These are phyloP conservation scores for Ptychoptera albimana DNA, from an alignment of 2,888 invertebrate species.

Conservation along the genomic window DNA sequence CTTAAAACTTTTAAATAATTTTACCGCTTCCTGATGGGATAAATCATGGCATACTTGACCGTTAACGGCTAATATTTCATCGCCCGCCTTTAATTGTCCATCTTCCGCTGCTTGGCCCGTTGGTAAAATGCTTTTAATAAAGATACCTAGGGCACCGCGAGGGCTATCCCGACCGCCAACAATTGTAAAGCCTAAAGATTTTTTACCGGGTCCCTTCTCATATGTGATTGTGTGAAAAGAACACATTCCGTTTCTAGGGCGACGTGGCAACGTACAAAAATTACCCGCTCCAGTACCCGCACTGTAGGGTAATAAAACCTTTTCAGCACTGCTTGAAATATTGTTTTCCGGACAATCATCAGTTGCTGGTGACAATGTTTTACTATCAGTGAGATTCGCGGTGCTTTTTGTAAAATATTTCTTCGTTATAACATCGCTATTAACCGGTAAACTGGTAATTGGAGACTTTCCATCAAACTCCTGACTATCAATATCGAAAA, in stretches of 20 bases:
- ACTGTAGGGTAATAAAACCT: not conserved
- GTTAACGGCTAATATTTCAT: slow-evolving; percentile 69
- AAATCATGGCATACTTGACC: slow-evolving; percentile 65
- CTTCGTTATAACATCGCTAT: not conserved
- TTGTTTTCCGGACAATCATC: not conserved
- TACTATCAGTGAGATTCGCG: slow-evolving; percentile 7
- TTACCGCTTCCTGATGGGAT: slow-evolving; percentile 64
- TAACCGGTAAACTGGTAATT: no score
- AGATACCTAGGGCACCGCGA: slow-evolving; percentile 70
- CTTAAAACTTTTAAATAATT: slow-evolving; percentile 64
- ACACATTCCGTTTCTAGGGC: slow-evolving; percentile 50
- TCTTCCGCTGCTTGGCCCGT: slow-evolving; percentile 73
- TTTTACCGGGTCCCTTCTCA: slow-evolving; percentile 68
- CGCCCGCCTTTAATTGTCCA: slow-evolving; percentile 65
- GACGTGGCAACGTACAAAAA: slow-evolving; percentile 57
- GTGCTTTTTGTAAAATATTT: slow-evolving; percentile 3
- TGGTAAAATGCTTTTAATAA: slow-evolving; percentile 69
- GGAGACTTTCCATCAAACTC: no score
- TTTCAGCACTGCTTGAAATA: not conserved
- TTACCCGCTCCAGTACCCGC: slow-evolving; percentile 34
- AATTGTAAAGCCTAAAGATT: slow-evolving; percentile 77
- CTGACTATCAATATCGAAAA: not conserved
- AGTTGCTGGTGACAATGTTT: slow-evolving; percentile 1
- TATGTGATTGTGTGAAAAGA: slow-evolving; percentile 57
- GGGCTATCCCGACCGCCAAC: slow-evolving; percentile 78